phyloP scores from a whole-genome alignment of 2,888 invertebrate genomes.

The Deroplatys truncata region DNA sequence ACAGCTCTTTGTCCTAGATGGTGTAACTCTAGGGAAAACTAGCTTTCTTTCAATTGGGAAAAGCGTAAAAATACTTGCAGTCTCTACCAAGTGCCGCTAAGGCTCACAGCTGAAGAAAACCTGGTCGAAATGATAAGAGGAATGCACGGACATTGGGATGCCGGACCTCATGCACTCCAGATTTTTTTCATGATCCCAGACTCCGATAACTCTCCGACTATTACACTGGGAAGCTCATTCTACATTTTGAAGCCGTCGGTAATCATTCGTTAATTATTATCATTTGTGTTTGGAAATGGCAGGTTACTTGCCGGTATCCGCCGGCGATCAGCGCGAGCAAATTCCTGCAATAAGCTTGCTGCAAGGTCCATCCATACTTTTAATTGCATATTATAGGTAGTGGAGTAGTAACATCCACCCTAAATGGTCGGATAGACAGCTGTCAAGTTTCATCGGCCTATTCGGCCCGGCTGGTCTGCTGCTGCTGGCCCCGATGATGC shows the following conservation, averaged over 20 bases:
- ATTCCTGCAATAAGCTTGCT: not conserved
- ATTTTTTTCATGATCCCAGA: not conserved
- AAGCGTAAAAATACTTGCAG: too few species aligned
- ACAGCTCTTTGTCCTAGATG: too few species aligned
- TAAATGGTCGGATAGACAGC: not conserved
- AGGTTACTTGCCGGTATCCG: not conserved
- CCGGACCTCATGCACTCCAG: not conserved
- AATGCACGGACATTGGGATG: not conserved
- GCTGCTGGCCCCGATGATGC: not conserved
- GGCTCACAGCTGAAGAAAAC: too few species aligned
- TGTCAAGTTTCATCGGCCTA: not conserved
- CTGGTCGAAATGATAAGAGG: not conserved
- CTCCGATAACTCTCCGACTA: not conserved
- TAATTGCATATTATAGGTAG: not conserved
- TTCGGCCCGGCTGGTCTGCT: too few species aligned
- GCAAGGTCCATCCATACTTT: not conserved
- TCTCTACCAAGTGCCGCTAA: too few species aligned
- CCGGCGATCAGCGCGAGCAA: not conserved
- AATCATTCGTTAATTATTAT: not conserved
- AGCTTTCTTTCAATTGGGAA: too few species aligned
- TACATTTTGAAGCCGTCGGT: not conserved
- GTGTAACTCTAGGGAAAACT: too few species aligned
- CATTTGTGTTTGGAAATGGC: not conserved
- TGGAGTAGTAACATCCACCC: not conserved
- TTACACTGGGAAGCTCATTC: not conserved